Percentiles rank a stretch among this genome's conserved stretches.
phyloP scores from a whole-genome alignment of 2,113 vertebrate species.

The Microcebus tavaratra region DNA sequence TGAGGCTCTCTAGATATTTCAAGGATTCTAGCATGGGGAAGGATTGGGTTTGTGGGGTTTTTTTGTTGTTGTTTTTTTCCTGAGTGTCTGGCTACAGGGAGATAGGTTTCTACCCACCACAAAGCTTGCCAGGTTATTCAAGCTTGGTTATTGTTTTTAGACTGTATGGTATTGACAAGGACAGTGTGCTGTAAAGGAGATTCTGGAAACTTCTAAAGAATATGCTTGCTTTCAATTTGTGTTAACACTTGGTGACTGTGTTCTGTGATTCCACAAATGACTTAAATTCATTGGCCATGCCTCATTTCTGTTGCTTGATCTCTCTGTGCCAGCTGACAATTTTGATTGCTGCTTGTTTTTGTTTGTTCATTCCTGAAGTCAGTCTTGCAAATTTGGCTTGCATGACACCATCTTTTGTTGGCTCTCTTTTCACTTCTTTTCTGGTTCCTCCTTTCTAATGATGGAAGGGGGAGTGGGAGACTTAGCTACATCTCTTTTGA shows the following conservation, averaged over 20 bases:
- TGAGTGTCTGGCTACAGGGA: not conserved
- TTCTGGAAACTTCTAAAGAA: not conserved
- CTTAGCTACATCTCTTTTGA: not conserved
- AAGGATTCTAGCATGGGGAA: not conserved
- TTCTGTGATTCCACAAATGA: not conserved
- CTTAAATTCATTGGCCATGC: not conserved
- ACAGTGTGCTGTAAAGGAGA: not conserved
- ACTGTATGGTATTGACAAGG: not conserved
- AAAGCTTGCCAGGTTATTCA: not conserved
- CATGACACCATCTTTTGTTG: not conserved
- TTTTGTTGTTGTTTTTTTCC: no score
- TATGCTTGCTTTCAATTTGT: not conserved
- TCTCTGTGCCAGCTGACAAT: not conserved
- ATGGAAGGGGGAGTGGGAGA: not conserved
- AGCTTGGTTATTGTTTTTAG: not conserved
- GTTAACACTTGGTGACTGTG: not conserved
- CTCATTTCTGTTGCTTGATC: not conserved
- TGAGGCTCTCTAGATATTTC: not conserved
- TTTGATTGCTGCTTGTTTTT: not conserved
- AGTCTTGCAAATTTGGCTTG: not conserved
- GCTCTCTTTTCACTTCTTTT: not conserved
- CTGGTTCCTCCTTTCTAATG: not conserved
- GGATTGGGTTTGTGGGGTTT: no score
- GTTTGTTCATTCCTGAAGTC: not conserved
- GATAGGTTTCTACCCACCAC: not conserved